Evolutionary conservation across 2,113 vertebrate species (phyloP), one percentile per base, ranked within the genome.

Genomic region (Desmodus rotundus): DNA sequence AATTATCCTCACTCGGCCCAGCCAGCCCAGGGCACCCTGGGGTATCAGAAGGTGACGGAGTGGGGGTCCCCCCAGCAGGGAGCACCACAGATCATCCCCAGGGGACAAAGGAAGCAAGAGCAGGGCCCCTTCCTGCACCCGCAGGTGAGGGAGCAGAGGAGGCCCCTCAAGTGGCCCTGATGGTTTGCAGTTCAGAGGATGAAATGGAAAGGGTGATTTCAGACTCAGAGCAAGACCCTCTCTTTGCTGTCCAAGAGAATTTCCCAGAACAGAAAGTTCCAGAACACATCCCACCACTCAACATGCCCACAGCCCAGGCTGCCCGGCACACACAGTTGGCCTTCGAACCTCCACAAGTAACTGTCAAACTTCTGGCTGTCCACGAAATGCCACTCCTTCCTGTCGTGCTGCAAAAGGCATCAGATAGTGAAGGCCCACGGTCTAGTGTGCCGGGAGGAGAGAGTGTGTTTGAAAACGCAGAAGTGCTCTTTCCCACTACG

Each of bases 91-190:
- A 38, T 41, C 28, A 3, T 9, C 0, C n/a, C 24, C 54, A 52
- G 80, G 94, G 77, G 26, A 45, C 7, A 19, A 47, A n/a, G 36
- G 89, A 26, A 76, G 70, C 16, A 36, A 41, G 89, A 95, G 41
- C 12, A 47, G 93, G 52, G 33, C 36, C 24, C 24, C 15, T 15
- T 52, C 76, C 78, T 1, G 54, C 31, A 50, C 38, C 26, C 52
- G 76, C 38, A 22, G 43, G 89, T 3, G 47, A 26, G n/a, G 43
- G 81, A n/a, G 0, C 7, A 26, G 83, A 13, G 73, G 76, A 87
- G 47, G 96, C 91, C 91, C 98, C 98, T 12, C 28, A 97, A 73
- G 96, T 98, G 94, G 56, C 41, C 41, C 72, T 98, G 96, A 92
- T 88, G 0, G 36, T 97, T 2, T 98, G 47, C 19, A 90, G 89